Conservation (phyloP, 2,113 vertebrate genomes). For the Manacus vitellinus region DNA sequence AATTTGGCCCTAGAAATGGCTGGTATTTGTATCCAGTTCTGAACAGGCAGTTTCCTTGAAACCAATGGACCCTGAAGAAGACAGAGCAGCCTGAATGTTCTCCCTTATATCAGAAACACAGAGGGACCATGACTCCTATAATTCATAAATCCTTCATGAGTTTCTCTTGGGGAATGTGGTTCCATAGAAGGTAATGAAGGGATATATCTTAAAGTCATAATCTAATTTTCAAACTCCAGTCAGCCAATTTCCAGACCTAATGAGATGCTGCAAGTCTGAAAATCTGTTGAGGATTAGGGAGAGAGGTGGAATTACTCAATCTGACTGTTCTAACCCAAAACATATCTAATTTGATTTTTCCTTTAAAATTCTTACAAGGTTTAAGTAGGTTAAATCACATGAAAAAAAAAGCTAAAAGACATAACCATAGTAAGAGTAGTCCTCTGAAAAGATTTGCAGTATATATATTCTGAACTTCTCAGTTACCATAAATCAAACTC, state of each 20-base stretch:
- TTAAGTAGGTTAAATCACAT: neutral
- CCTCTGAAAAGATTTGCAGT: neutral
- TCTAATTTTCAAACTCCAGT: constrained; percentile 33
- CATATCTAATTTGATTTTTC: neutral
- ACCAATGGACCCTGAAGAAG: neutral
- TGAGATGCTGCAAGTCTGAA: constrained; percentile 35
- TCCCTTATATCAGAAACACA: neutral
- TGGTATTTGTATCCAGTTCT: neutral
- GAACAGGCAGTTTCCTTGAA: neutral
- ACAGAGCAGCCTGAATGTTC: neutral
- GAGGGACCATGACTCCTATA: neutral
- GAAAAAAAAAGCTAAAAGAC: neutral
- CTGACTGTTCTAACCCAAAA: constrained; percentile 28
- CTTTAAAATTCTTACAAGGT: neutral
- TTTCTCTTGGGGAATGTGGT: constrained; percentile 18
- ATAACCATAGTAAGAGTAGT: neutral
- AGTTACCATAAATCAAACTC: neutral
- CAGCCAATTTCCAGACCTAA: constrained; percentile 45
- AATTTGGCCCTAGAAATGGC: neutral
- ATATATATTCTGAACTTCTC: neutral
- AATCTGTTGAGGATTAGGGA: constrained; percentile 48
- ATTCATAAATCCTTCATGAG: neutral
- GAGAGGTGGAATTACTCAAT: constrained; percentile 23
- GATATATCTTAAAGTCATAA: constrained; percentile 44
- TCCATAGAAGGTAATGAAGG: constrained; percentile 25